Conservation (phyloP, 2,797 vertebrate genomes). For the Enteromius viviparus region DNA sequence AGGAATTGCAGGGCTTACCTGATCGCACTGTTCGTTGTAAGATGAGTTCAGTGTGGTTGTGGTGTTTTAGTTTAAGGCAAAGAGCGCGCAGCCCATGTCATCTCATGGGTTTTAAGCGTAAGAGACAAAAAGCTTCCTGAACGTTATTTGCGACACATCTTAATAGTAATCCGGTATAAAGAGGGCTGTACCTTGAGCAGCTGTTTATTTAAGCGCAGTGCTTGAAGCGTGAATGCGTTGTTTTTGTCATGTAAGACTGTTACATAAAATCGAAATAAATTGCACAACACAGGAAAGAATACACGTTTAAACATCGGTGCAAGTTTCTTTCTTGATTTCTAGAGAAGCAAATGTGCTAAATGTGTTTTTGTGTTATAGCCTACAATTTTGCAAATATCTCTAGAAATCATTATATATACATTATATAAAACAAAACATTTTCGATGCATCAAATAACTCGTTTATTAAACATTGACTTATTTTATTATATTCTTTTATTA, state of each 20-base stretch:
- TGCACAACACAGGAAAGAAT: neutral
- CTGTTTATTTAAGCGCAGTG: neutral
- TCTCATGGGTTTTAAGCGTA: constrained; percentile 3
- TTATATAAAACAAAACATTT: neutral
- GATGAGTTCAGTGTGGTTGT: neutral
- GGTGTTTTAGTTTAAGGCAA: neutral
- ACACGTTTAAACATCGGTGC: too few relatives aligned
- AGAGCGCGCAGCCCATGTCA: constrained; percentile 19
- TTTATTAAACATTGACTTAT: neutral
- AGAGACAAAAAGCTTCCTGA: constrained; percentile 48
- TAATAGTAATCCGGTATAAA: constrained; percentile 17
- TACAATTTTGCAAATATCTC: too few relatives aligned
- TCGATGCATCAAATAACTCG: neutral
- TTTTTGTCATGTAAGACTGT: neutral
- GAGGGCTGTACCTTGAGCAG: neutral
- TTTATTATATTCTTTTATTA: too few relatives aligned
- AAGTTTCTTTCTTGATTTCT: neutral
- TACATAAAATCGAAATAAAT: neutral
- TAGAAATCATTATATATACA: too few relatives aligned
- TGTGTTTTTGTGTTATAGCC: too few relatives aligned
- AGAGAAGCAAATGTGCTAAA: neutral
- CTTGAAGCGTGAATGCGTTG: neutral
- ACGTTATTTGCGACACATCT: constrained; percentile 49
- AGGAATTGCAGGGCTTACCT: constrained; percentile 4
- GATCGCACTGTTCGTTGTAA: neutral